Evolutionary conservation across 2,797 vertebrate genomes (phyloP), one percentile per base, ranked within the genome.

Genomic region (Staurois parvus): DNA sequence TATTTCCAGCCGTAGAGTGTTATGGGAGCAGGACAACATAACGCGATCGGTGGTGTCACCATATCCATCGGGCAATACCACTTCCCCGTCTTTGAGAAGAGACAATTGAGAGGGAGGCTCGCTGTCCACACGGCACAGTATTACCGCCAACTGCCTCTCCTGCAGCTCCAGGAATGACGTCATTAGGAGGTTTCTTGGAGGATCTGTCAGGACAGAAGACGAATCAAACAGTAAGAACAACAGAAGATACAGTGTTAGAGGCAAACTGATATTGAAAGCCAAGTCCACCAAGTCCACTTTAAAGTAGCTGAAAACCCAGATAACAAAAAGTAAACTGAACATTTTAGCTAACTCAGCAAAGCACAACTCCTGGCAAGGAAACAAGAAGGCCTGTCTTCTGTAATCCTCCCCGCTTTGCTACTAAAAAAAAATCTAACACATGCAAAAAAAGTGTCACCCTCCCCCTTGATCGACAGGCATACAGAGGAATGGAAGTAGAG

Each of bases 121-220:
- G 0, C 91, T 94, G 76, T 95, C 92, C 4, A 90, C 92, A 0
- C 89, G 90, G 87, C 94, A 95, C 64, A 93, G 89, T 62, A 94
- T 83, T 64, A 92, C 2, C 0, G 88, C 84, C 15, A 1, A 78
- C 0, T 10, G 28, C 2, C 91, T 87, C 0, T 79, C 45, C 1
- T 64, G 89, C 0, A 89, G 88, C 40, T 95, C 92, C 80, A 88
- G 29, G 87, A 93, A 83, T 29, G 91, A 90, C 29, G 76, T 85
- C 0, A 94, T 83, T 4, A 88, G 67, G 0, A 79, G 87, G 0
- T 92, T 81, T 56, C 28, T 90, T 1, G 94, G 94, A 0, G 88
- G 88, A 11, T 94, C 94, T 95, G 21, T 5, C 40, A 28, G 34
- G 2, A 10, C 72, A 26, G 59, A 34, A 32, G 59, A 7, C 1